A percentile compares a stretch with the other conserved stretches of the same genome.
phyloP scores from a whole-genome alignment of 2,113 vertebrate species.

The Psilopogon haemacephalus region DNA sequence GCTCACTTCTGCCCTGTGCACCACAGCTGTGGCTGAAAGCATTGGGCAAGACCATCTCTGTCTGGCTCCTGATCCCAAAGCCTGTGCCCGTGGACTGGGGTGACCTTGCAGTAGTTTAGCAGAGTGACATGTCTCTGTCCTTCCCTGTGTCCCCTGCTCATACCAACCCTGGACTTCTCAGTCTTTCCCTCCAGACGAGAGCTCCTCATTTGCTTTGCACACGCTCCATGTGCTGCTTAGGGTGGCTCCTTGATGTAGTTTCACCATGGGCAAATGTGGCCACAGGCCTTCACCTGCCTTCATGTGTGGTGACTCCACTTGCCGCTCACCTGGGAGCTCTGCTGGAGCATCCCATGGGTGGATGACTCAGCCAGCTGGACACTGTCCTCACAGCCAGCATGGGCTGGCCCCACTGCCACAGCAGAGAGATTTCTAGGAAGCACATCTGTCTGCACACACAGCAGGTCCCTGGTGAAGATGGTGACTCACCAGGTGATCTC shows the following conservation, averaged over 20 bases:
- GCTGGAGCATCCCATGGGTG: rapidly evolving
- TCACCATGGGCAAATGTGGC: rapidly evolving
- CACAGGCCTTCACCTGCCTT: not conserved
- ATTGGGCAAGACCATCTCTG: not conserved
- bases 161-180: not conserved
- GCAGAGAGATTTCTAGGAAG: not conserved
- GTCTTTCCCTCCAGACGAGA: not conserved
- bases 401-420: rapidly evolving
- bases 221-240: rapidly evolving
- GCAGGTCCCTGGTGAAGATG: not conserved
- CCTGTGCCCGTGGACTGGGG: not conserved
- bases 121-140: not conserved
- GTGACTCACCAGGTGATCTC: not conserved
- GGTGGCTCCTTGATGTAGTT: not conserved
- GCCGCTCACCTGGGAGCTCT: rapidly evolving
- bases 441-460: rapidly evolving
- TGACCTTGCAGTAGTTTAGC: not conserved
- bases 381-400: rapidly evolving
- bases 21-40: not conserved
- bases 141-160: not conserved
- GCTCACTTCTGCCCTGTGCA: not conserved
- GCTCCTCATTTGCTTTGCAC: not conserved
- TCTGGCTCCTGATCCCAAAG: not conserved
- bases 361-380: rapidly evolving
- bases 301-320: not conserved